These are phyloP conservation scores for Corythornis madagascariensis DNA, from an alignment of 2,113 vertebrate genomes.

Conservation along the genomic window DNA sequence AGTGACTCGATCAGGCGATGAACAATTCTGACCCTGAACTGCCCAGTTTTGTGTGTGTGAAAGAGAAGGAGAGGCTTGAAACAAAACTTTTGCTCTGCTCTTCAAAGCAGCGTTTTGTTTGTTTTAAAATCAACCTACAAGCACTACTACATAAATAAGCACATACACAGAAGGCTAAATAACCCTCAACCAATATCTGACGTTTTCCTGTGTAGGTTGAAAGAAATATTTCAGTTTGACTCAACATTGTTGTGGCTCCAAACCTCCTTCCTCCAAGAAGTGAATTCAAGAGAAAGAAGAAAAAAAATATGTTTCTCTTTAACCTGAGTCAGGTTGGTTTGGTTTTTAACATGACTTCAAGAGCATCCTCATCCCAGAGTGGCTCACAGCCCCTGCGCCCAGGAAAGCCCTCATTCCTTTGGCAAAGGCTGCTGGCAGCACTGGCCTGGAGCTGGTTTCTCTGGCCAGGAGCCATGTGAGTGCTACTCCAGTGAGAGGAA, in stretches of 20 bases:
- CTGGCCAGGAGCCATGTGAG: background rate
- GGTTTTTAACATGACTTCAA: background rate
- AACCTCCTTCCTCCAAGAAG: background rate
- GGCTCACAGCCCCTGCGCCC: background rate
- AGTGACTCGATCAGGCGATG: rapidly evolving
- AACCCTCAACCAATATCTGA: background rate
- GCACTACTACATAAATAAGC: background rate
- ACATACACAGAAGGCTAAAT: background rate
- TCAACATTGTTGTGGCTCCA: background rate
- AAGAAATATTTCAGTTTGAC: slow-evolving; percentile 26
- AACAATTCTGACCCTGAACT: background rate
- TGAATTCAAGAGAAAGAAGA: background rate
- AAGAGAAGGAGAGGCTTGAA: background rate
- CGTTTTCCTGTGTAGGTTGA: background rate
- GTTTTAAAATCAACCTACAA: background rate
- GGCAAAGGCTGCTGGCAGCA: slow-evolving; percentile 38
- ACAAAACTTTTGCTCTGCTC: background rate
- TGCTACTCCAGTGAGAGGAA: background rate
- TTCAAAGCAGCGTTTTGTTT: background rate
- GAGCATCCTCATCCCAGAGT: background rate
- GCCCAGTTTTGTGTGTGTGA: background rate
- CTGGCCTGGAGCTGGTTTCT: background rate
- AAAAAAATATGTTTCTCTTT: background rate
- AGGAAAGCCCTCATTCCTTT: slow-evolving; percentile 3
- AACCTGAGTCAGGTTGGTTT: background rate